Percentiles rank a stretch among this genome's conserved stretches.
phyloP scores from a whole-genome alignment of 1,140 invertebrate genomes.

The Phortica variegata region DNA sequence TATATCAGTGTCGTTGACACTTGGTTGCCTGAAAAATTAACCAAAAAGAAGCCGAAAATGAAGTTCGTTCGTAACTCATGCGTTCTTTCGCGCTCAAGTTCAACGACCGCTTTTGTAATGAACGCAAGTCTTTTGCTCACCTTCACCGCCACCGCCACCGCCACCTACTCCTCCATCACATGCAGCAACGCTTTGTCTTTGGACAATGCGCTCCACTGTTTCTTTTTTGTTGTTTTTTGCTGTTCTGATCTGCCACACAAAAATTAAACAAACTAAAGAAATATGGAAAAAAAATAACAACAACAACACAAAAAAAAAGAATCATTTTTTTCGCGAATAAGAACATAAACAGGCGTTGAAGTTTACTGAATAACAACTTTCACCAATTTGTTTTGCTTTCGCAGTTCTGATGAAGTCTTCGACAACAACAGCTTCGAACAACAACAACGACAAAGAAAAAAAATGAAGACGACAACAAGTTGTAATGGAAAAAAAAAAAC shows the following conservation, averaged over 20 bases:
- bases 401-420: conserved; percentile 33
- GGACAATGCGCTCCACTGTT: conserved; percentile 1
- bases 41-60: too few relatives aligned
- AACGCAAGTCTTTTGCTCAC: too few relatives aligned
- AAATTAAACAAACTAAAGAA: too few relatives aligned
- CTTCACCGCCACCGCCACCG: too few relatives aligned
- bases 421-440: conserved; percentile 2
- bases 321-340: conserved; percentile 36
- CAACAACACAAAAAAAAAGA: neutral
- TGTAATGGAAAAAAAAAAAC: conserved; percentile 12
- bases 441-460: conserved; percentile 12
- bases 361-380: conserved; percentile 45
- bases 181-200: neutral
- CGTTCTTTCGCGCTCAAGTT: conserved; percentile 21
- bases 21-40: too few relatives aligned
- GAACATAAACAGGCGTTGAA: conserved; percentile 47
- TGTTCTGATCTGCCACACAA: too few relatives aligned
- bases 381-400: conserved; percentile 57
- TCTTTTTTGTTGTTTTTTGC: neutral
- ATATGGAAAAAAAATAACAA: too few relatives aligned
- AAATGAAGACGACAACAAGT: conserved; percentile 12
- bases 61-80: too few relatives aligned
- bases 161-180: too few relatives aligned
- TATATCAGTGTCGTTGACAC: too few relatives aligned
- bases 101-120: conserved; percentile 52